Conservation (phyloP, 2,797 vertebrate genomes). For the Diplodus sargus region DNA sequence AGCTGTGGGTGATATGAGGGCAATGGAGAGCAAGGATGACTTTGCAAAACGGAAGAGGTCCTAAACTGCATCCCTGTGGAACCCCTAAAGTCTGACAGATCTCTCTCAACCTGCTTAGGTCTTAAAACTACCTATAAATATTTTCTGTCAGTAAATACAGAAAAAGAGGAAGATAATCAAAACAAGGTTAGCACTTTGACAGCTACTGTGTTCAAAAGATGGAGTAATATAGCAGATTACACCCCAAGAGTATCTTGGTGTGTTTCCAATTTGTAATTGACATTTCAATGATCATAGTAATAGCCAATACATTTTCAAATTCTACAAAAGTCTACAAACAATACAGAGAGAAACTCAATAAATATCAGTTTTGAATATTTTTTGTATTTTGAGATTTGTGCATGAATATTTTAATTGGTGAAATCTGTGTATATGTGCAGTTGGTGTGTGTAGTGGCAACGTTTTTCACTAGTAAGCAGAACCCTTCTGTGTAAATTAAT, state of each 20-base stretch:
- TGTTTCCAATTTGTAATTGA: background rate
- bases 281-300: background rate
- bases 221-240: background rate
- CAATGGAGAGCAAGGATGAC: constrained; percentile 65
- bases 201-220: background rate
- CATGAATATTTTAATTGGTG: constrained; percentile 27
- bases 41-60: constrained; percentile 83
- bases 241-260: background rate
- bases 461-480: constrained; percentile 18
- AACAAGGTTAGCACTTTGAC: background rate
- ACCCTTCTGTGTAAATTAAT: constrained; percentile 20
- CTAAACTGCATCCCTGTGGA: constrained; percentile 54
- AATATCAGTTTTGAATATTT: constrained; percentile 19
- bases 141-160: background rate
- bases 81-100: constrained; percentile 6
- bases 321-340: background rate
- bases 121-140: background rate
- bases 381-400: constrained; percentile 43
- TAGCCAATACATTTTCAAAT: constrained; percentile 5
- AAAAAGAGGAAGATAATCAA: background rate
- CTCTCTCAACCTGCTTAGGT: background rate
- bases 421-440: constrained; percentile 16
- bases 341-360: background rate
- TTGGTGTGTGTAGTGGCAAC: constrained; percentile 9
- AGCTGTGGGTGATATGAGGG: constrained; percentile 81